Base-by-base conservation (phyloP, 2,888 invertebrate genomes). In the Calameuta filiformis region DNA sequence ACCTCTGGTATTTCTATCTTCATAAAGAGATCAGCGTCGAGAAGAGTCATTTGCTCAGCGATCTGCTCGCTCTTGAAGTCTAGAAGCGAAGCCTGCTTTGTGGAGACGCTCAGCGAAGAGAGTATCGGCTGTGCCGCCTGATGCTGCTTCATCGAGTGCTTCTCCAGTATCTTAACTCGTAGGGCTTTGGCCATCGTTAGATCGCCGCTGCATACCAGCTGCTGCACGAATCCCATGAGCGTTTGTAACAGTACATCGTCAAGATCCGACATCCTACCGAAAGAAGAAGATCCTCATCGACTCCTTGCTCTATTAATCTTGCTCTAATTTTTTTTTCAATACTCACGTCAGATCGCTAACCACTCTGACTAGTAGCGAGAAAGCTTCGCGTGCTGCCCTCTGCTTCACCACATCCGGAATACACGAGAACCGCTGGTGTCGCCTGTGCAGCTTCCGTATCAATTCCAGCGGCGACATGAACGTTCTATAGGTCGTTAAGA, bases 1-100 rank as follows among this genome's bases (percentile, higher is more conserved):
- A 99, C 97, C 93, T 99, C 99, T 0, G 98, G 98, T 81, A 98
- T 98, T 92, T 99, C 98, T 86, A 99, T 98, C 89, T 97, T 97
- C 91, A 97, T 96, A 92, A 99, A 99, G 73, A 99, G 93, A 86
- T 98, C 97, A 1, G 98, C 97, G 92, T 99, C 99, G 69, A 99
- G 92, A 73, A 98, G 91, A 0, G 99, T 99, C 98, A 99, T 98
- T 93, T 99, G 99, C 91, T 99, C 98, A 31, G 99, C 99, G 73
- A 99, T 95, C 87, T 98, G 97, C 83, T 96, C 95, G 56, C 99
- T 96, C 92, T 98, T 99, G 92, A 99, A 98, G 91, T 98, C 97
- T 35, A 98, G 92, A 68, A 99, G 92, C 0, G 96, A 96, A 31
- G 94, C 92, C 84, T 92, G 94, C 88, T 93, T 93, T 56, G 93